These are phyloP conservation scores for Aradophagus sp. DNA, from an alignment of 1,140 invertebrate genomes.

Conservation along the genomic window DNA sequence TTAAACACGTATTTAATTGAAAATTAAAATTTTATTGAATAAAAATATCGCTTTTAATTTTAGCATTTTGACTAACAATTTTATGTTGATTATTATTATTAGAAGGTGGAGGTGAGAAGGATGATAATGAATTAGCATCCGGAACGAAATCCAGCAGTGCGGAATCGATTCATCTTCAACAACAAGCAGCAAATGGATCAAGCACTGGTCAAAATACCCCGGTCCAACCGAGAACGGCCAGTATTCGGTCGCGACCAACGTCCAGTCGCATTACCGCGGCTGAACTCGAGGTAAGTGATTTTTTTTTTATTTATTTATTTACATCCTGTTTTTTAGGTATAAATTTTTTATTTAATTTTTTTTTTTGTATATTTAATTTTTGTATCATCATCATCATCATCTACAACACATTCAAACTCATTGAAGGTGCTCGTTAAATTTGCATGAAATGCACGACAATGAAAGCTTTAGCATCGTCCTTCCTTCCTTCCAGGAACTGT, in stretches of 20 bases:
- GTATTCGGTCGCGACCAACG: constrained; percentile 88
- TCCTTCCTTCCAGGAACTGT: constrained; percentile 81
- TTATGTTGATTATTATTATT: constrained; percentile 13
- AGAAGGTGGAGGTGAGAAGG: constrained; percentile 78
- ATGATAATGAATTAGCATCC: constrained; percentile 80
- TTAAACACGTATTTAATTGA: too few species aligned
- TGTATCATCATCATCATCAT: too few species aligned
- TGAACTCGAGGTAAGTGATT: constrained; percentile 81
- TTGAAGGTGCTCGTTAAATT: constrained; percentile 51
- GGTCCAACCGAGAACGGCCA: constrained; percentile 86
- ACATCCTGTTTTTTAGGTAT: constrained; percentile 13
- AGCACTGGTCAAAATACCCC: constrained; percentile 75
- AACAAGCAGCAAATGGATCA: constrained; percentile 69
- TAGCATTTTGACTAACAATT: too few species aligned
- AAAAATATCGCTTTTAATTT: constrained; percentile 5
- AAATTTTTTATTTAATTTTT: constrained; percentile 20
- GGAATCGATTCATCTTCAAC: constrained; percentile 83
- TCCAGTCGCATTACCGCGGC: constrained; percentile 91
- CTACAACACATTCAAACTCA: too few species aligned
- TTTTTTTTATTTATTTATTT: not conserved
- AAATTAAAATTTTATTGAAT: too few species aligned
- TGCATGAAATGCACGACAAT: constrained; percentile 58
- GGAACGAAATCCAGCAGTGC: constrained; percentile 84
- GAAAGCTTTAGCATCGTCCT: constrained; percentile 63
- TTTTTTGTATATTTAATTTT: constrained; percentile 5